phyloP scores from a whole-genome alignment of 2,113 vertebrate species.

The Anarrhichthys ocellatus region DNA sequence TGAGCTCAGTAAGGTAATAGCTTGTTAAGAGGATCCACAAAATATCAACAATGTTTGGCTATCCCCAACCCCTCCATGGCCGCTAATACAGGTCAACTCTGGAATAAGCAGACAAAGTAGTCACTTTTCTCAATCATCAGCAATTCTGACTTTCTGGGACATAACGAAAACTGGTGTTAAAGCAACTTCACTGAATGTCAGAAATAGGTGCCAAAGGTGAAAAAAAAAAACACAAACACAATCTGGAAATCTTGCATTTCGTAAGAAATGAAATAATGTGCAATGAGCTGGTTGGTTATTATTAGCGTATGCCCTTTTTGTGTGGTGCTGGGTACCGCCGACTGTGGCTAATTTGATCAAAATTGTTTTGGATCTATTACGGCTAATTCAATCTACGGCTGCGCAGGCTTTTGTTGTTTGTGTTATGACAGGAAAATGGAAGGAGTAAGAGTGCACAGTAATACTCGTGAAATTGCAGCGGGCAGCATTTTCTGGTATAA shows the following conservation, averaged over 20 bases:
- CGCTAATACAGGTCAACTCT: background rate
- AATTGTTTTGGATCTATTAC: conserved; percentile 74
- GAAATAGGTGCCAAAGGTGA: background rate
- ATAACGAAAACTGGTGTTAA: background rate
- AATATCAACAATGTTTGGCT: conserved; percentile 46
- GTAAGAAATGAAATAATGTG: conserved; percentile 49
- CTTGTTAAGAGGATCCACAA: conserved; percentile 58
- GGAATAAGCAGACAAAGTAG: background rate
- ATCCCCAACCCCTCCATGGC: background rate
- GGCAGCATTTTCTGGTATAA: conserved; percentile 77
- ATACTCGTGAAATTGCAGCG: conserved; percentile 75
- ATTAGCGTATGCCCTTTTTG: conserved; percentile 56
- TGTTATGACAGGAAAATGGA: conserved; percentile 61
- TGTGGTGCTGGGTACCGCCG: conserved; percentile 38
- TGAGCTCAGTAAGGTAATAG: conserved; percentile 55
- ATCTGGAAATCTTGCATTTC: conserved; percentile 53
- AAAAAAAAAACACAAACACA: background rate
- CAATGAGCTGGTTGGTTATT: conserved; percentile 66
- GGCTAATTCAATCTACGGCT: conserved; percentile 69
- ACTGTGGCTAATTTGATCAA: conserved; percentile 73
- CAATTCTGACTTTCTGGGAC: background rate
- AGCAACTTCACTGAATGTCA: background rate
- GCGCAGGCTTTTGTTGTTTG: conserved; percentile 70
- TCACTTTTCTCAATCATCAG: background rate
- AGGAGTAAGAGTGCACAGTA: conserved; percentile 55